Evolutionary conservation across 1,140 invertebrate genomes (phyloP), one percentile per base, ranked within the genome.

Genomic region (Helicoverpa armigera): DNA sequence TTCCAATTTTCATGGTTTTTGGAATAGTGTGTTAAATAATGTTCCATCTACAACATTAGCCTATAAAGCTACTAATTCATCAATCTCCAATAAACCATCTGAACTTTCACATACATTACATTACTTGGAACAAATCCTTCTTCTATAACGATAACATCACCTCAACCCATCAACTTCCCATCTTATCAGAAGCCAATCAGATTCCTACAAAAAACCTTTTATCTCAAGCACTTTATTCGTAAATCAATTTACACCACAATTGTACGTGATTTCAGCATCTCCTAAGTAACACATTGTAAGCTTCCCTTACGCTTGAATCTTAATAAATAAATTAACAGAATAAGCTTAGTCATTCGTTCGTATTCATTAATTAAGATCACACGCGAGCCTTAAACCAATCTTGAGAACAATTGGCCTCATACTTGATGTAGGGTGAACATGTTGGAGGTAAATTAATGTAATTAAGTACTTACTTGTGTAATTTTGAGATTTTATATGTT

Each of bases 341-440:
- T 92, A 85, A 92, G 92, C 92, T 92, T 90, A 91, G 89, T 94
- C 92, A 94, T 91, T 94, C 91, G 84, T 94, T 91, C 87, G 83
- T 86, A 90, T 91, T 94, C 91, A 94, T 94, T 94, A 94, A 92
- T 92, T 94, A 92, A 93, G 90, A 90, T 91, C 91, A 94, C 89
- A 92, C 89, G 90, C 89, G 90, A 88, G 90, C 84, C 89, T 91
- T 91, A 91, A 90, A 91, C 89, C 91, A 91, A 94, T 94, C 91
- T 92, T 87, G 83, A 86, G 90, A 92, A 94, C 92, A 94, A 93
- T 93, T 92, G 92, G 85, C 89, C 92, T 90, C 88, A 82, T 84
- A 89, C 85, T 89, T 77, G 72, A 53, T 7, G 51, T 86, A 81
- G 54, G 70, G 86, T 87, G 83, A 60, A 85, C 50, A 91, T 80